A percentile compares a stretch with the other conserved stretches of the same genome.
phyloP scores from a whole-genome alignment of 1,140 invertebrate genomes.

The Cardiocondyla obscurior region DNA sequence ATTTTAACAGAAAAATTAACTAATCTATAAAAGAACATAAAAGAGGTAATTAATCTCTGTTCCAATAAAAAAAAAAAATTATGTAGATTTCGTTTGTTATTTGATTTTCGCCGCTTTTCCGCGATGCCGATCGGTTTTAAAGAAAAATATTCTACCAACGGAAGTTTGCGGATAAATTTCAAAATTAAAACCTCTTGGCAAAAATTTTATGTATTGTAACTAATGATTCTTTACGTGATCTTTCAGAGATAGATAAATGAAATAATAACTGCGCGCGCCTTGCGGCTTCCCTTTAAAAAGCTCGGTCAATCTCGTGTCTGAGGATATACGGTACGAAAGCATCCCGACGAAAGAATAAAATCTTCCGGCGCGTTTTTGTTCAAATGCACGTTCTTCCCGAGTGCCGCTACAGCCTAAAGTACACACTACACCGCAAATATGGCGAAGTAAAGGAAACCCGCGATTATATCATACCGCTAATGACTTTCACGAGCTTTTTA shows the following conservation, averaged over 20 bases:
- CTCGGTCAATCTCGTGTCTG: background rate
- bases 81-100: background rate
- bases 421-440: constrained; percentile 34
- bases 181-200: too few relatives aligned
- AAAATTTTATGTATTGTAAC: too few relatives aligned
- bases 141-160: too few relatives aligned
- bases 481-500: constrained; percentile 58
- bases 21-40: background rate
- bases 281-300: background rate
- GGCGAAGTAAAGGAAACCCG: constrained; percentile 13
- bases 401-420: constrained; percentile 17
- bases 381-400: constrained; percentile 19
- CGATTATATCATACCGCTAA: constrained; percentile 55
- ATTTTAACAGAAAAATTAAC: background rate
- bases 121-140: too few relatives aligned
- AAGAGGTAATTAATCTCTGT: background rate
- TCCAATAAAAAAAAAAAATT: background rate
- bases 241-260: background rate
- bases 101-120: too few relatives aligned
- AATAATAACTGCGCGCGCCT: background rate
- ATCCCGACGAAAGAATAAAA: background rate
- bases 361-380: background rate
- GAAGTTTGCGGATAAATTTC: too few relatives aligned
- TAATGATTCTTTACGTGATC: background rate
- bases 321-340: background rate